Evolutionary conservation across 2,888 invertebrate species (phyloP).

Genomic region (Lysandra bellargus): DNA sequence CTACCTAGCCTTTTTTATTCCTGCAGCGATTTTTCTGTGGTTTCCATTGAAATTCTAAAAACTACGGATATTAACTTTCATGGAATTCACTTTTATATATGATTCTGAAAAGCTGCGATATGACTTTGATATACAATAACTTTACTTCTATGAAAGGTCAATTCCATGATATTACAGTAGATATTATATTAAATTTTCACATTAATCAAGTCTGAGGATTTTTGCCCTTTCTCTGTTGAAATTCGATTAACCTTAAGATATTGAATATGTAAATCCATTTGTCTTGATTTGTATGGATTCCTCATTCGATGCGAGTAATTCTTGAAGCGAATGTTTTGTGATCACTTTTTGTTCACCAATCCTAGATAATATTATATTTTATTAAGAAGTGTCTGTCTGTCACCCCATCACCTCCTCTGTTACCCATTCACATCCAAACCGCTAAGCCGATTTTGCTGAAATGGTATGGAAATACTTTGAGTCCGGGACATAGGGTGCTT

Average conservation of each 20-base stretch:
- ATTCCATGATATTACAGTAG: background rate
- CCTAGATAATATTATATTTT: background rate
- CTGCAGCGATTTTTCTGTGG: background rate
- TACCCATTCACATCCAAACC: no score
- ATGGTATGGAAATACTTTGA: no score
- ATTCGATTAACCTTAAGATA: slow-evolving; percentile 23
- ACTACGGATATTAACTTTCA: background rate
- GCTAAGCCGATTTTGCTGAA: no score
- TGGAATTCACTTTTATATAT: background rate
- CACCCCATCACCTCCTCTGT: no score
- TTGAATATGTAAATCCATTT: slow-evolving; percentile 25
- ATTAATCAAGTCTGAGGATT: background rate
- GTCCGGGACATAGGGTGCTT: no score
- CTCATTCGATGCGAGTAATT: slow-evolving; percentile 44
- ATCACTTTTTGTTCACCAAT: background rate
- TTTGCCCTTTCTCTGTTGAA: background rate
- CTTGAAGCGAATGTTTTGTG: background rate
- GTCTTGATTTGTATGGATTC: slow-evolving; percentile 11
- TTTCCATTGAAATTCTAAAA: background rate
- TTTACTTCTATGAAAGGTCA: background rate
- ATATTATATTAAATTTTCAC: background rate
- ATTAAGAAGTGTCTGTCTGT: no score
- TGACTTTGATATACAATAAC: background rate
- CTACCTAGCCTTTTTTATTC: background rate
- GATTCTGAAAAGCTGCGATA: background rate